A percentile compares a stretch with the other conserved stretches of the same genome.
Evolutionary conservation across 2,888 invertebrate genomes (phyloP).

Genomic region (Heliconius aoede): DNA sequence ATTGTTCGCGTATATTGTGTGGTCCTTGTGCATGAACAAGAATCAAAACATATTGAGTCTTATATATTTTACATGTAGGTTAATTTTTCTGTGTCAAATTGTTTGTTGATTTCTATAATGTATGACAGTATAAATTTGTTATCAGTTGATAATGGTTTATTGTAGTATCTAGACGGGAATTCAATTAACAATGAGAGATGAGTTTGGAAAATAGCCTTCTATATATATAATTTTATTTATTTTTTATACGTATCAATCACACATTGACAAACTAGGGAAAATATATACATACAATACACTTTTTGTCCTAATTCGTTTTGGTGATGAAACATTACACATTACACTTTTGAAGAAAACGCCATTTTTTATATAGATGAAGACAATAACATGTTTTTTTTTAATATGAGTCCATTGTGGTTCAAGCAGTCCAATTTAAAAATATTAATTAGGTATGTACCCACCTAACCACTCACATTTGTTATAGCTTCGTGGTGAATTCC

Average conservation of each 20-base stretch:
- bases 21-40: not conserved
- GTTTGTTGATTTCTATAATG: not conserved
- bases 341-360: not conserved
- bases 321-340: no score
- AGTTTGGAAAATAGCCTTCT: not conserved
- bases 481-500: constrained; percentile 92
- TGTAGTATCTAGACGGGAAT: not conserved
- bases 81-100: not conserved
- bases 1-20: constrained; percentile 28
- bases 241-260: not conserved
- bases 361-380: not conserved
- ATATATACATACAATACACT: no score
- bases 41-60: constrained; percentile 4
- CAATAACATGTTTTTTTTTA: no score
- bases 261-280: no score
- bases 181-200: not conserved
- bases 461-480: constrained; percentile 36
- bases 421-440: not conserved
- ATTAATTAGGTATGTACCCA: not conserved
- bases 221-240: not conserved
- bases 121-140: constrained; percentile 12
- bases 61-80: not conserved
- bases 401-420: no score
- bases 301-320: not conserved
- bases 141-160: constrained; percentile 15